Conservation (phyloP, 64 coral and sea anemone genomes). For the Montipora efflorescens region DNA sequence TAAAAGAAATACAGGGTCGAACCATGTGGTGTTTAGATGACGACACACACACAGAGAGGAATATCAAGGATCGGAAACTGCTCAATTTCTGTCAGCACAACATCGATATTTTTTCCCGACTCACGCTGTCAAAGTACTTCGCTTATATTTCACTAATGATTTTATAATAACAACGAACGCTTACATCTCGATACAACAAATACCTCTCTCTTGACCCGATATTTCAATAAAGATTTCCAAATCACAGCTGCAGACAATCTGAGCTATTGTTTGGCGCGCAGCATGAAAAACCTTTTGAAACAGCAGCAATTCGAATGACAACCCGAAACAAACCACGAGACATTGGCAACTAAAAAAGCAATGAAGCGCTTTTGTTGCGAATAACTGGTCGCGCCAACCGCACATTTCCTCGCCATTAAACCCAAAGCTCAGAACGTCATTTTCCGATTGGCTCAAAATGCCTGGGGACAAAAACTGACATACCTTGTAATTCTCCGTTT, state of each 20-base stretch:
- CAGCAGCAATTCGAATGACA: background rate
- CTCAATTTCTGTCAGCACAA: constrained; percentile 19
- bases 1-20: background rate
- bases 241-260: background rate
- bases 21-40: background rate
- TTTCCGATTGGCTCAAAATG: background rate
- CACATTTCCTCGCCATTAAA: background rate
- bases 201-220: constrained; percentile 37
- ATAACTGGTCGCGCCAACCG: background rate
- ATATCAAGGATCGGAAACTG: background rate
- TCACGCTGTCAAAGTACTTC: background rate
- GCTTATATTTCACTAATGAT: constrained; percentile 19
- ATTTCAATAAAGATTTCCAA: constrained; percentile 29
- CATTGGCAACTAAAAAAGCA: constrained; percentile 3
- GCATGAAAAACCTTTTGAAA: background rate
- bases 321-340: background rate
- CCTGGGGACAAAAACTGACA: background rate
- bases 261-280: background rate
- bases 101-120: background rate
- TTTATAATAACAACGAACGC: background rate
- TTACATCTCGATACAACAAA: constrained; percentile 16
- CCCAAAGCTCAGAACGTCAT: background rate
- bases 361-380: constrained; percentile 7
- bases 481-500: constrained; percentile 28
- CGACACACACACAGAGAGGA: background rate